Evolutionary conservation across 2,888 invertebrate genomes (phyloP), one percentile per base, ranked within the genome.

Genomic region (Andrena bicolor): DNA sequence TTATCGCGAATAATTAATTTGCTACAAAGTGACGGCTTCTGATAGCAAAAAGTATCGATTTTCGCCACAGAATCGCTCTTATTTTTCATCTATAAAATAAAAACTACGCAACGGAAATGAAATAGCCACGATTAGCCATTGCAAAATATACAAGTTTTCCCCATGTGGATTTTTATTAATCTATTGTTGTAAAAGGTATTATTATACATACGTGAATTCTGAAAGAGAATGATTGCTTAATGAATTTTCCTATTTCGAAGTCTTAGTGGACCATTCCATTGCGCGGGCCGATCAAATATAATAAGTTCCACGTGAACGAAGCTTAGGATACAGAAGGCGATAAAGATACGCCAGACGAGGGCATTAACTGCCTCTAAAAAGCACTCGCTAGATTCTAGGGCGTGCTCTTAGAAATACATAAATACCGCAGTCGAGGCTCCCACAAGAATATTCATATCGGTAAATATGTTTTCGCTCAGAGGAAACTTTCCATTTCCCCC

Each of bases 271-370:
- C 20, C 23, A 30, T 41, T 41, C 41, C 41, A 41, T 41, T 41
- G 41, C 41, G 4, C 16, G 13, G 16, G 41, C 16, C 16, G 41
- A 16, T 41, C 41, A 13, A 41, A 41, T 1, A 23, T 23, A 23
- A 23, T 16, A 48, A 64, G 3, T 32, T 64, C n/a, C 41, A 13
- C 64, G 64, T 48, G 64, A 64, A 64, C 26, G 64, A 64, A 64
- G 41, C 64, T 23, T 41, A 23, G 63, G 13, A 63, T 41, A 56
- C 56, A 26, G 56, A 23, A 20, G 41, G 35, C 13, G 23, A 41
- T 23, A 23, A 23, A 41, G 26, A 30, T 64, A 64, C 48, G 23
- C 23, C 26, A 6, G 41, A 26, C 56, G 56, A 26, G 23, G 56
- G 56, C 26, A 56, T 56, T 56, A 26, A 56, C 56, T 56, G 56